Evolutionary conservation across 2,888 invertebrate genomes (phyloP), one percentile per base, ranked within the genome.

Genomic region (Microplitis deprimator): DNA sequence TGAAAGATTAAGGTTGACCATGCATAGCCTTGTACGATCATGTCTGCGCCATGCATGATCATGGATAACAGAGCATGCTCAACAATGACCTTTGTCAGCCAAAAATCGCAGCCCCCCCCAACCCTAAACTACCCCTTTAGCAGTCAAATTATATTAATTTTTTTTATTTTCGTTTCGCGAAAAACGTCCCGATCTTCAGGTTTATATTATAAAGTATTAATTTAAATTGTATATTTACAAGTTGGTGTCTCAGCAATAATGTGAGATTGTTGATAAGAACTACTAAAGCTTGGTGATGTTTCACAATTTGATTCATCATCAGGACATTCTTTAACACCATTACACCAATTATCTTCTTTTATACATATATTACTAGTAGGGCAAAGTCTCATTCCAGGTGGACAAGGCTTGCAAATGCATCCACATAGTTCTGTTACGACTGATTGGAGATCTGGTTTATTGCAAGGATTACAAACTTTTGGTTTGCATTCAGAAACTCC

Each of bases 241-340:
- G 50, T 50, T 50, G 50, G 3, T 10, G 50, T 50, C 50, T 50
- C 8, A 3, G 7, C 0, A 10, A 50, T 50, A 50, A 50, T 10
- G 7, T 50, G 50, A 50, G 7, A 10, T 10, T 50, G 6, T 50
- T 8, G 8, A 50, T 7, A 7, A 50, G 10, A 50, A 50, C 8
- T 50, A 50, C 10, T 50, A 3, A 10, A 10, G 7, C 50, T 50
- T 7, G 10, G 7, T 10, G 50, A 50, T 7, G 10, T 38, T 60
- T 60, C 67, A 84, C 96, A 97, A 76, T 93, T 90, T 1, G 90
- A 88, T 89, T 97, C 97, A 87, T 97, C 97, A 85, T 96, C 96
- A 0, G 95, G 94, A 84, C 97, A 97, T 88, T 97, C 94, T 80
- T 93, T 92, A 0, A 95, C 90, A 0, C 96, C 96, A 86, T 97